A percentile compares a stretch with the other conserved stretches of the same genome.
phyloP scores from a whole-genome alignment of 2,797 vertebrate species.

The Discoglossus pictus region DNA sequence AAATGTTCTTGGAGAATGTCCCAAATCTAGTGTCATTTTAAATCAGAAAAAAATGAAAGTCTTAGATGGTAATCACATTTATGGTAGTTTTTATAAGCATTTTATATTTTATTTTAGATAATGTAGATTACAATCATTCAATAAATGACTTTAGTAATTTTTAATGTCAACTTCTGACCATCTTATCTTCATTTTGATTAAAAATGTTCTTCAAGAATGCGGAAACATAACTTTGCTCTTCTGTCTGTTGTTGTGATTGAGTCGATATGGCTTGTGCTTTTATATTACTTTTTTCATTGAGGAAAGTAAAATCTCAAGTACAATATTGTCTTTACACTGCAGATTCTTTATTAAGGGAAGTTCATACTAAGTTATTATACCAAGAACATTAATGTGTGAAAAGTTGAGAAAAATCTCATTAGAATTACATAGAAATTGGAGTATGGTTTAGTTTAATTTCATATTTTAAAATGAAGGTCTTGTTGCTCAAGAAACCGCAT shows the following conservation, averaged over 20 bases:
- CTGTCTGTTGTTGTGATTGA: neutral
- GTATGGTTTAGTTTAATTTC: too few species aligned
- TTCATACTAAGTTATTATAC: too few species aligned
- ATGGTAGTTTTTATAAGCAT: slow-evolving; percentile 12
- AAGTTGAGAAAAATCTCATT: too few species aligned
- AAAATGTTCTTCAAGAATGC: slow-evolving; percentile 2
- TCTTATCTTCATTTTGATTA: slow-evolving; percentile 26
- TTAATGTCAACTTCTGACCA: neutral
- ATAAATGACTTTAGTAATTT: neutral
- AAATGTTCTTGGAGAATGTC: slow-evolving; percentile 40
- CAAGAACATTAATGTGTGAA: too few species aligned
- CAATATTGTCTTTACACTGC: too few species aligned
- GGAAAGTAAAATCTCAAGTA: too few species aligned
- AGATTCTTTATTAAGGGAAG: too few species aligned
- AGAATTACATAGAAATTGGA: too few species aligned
- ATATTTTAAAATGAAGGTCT: too few species aligned
- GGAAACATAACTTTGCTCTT: neutral
- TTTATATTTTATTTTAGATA: slow-evolving; percentile 12
- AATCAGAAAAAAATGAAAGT: neutral
- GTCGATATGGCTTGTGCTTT: neutral
- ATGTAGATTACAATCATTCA: neutral
- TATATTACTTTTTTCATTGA: neutral
- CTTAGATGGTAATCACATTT: slow-evolving; percentile 29
- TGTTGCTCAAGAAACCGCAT: too few species aligned
- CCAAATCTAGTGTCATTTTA: slow-evolving; percentile 17